A percentile compares a stretch with the other conserved stretches of the same genome.
phyloP scores from a whole-genome alignment of 2,888 invertebrate species.

The Nephrotoma flavescens region DNA sequence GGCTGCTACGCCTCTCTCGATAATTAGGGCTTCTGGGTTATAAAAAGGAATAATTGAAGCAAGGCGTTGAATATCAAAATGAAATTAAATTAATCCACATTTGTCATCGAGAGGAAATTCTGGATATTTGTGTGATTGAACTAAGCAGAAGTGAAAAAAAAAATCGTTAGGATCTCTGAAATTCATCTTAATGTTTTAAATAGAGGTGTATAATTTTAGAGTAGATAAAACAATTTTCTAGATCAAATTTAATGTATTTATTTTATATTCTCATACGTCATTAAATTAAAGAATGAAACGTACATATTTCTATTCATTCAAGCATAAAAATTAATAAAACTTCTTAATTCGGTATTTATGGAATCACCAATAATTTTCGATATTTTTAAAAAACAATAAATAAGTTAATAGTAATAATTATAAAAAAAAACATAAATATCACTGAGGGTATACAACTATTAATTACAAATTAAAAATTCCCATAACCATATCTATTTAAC shows the following conservation, averaged over 20 bases:
- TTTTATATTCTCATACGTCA: neutral
- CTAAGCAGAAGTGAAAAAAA: no score
- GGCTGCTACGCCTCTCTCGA: no score
- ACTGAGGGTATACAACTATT: neutral
- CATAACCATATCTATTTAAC: neutral
- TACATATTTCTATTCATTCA: neutral
- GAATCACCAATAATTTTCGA: neutral
- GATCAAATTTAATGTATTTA: neutral
- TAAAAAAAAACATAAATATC: neutral
- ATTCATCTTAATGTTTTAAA: no score
- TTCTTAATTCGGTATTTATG: no score
- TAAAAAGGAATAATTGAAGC: no score
- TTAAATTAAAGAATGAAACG: neutral
- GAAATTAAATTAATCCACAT: no score
- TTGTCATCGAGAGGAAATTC: no score
- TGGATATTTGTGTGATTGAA: no score
- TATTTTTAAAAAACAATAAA: neutral
- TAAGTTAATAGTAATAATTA: neutral
- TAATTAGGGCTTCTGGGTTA: no score
- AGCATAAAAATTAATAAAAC: neutral
- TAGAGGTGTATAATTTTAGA: no score
- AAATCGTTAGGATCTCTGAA: no score
- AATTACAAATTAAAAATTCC: neutral
- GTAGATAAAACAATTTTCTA: neutral
- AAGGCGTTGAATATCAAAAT: no score